Conservation (phyloP, 2,888 invertebrate species). For the Pherbina coryleti region DNA sequence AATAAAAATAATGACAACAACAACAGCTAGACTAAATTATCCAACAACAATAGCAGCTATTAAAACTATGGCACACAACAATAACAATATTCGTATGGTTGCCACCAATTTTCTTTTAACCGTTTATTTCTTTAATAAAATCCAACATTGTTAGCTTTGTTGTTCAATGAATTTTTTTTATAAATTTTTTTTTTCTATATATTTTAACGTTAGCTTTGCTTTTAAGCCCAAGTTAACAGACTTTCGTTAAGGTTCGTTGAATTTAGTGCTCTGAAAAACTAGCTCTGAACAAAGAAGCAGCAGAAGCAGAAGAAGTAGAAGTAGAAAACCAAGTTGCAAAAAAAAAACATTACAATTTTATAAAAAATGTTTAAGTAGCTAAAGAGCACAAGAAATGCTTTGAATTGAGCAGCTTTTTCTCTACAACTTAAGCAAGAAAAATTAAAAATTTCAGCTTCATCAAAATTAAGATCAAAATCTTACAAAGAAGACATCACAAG, state of each 20-base stretch:
- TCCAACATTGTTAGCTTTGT: not conserved
- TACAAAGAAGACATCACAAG: no score
- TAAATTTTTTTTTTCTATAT: not conserved
- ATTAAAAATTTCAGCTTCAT: no score
- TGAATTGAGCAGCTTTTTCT: no score
- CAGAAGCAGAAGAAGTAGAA: not conserved
- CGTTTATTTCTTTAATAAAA: not conserved
- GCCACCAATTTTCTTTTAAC: not conserved
- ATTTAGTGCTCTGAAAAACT: slow-evolving; percentile 1
- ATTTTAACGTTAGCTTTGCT: not conserved
- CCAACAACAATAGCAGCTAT: not conserved
- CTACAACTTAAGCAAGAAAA: no score
- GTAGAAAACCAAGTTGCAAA: no score
- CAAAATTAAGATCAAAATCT: no score
- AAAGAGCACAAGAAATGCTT: no score
- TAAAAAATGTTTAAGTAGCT: no score
- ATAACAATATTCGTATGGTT: not conserved
- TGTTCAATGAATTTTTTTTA: not conserved
- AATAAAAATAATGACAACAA: not conserved
- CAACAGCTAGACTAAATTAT: not conserved
- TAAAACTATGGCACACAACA: not conserved
- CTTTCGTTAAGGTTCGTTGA: slow-evolving; percentile 25
- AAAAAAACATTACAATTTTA: no score
- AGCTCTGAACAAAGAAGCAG: not conserved
- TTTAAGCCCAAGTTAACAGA: not conserved